Evolutionary conservation across 2,797 vertebrate species (phyloP), one percentile per base, ranked within the genome.

Genomic region (Mormyrus proboscirostris): DNA sequence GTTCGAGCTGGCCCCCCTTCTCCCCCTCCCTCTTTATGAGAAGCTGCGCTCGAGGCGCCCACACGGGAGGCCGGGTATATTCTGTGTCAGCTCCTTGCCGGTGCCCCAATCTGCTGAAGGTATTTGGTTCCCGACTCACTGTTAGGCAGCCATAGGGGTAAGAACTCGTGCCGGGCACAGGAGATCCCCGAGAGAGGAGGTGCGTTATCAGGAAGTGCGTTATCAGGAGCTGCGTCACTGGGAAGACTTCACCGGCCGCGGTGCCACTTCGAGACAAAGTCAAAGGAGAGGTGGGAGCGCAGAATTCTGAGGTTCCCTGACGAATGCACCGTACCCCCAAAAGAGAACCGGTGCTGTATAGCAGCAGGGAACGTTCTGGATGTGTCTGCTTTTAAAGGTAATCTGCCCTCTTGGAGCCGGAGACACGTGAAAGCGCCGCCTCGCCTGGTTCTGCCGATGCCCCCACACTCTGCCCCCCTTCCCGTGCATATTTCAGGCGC

Each of bases 71-170:
- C 82, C 22, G 12, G 47, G 10, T 53, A 53, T 51, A 59, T 62
- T 85, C 38, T 25, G 1, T 62, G 19, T 65, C 76, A 33, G 25
- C 22, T 22, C 2, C 44, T 84, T 89, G 91, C 86, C 92, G 16
- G 88, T 88, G 86, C 91, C 93, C 9, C 25, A 91, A 92, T 95
- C 94, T 94, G 95, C 95, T 95, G 92, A 95, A 90, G 94, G 91
- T 88, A 91, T 93, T 95, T 94, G 93, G 92, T 92, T 93, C 94
- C 92, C 92, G 91, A 73, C 93, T 94, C 93, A 94, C 95, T 95
- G 94, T 95, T 95, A 94, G 85, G 91, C 93, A 91, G 93, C 91
- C 91, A 93, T 91, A 29, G 25, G 65, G 25, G 10, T 12, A 8
- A 73, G 12, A 62, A 3, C 62, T 65, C 8, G 59, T 25, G 59